phyloP scores from a whole-genome alignment of 92 coral and sea anemone species.

The Anthopleura xanthogrammica region DNA sequence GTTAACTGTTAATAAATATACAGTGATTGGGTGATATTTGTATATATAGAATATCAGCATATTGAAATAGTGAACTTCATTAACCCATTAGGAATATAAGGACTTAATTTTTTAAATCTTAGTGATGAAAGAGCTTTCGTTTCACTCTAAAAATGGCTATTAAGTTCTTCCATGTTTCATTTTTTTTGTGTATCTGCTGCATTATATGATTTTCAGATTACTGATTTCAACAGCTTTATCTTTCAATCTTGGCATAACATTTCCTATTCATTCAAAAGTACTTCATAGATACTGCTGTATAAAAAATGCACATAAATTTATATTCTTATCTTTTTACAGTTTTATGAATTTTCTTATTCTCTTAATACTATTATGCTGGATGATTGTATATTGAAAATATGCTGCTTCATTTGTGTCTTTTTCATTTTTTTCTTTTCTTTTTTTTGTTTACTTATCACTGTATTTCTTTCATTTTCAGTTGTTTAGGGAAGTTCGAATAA shows the following conservation, averaged over 20 bases:
- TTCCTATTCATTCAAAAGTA: no score
- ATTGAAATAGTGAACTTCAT: not conserved
- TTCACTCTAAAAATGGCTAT: not conserved
- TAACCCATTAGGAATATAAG: not conserved
- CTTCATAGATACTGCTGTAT: no score
- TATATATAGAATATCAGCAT: not conserved
- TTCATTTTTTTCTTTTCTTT: no score
- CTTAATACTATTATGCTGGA: no score
- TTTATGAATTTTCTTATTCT: no score
- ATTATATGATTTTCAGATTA: no score
- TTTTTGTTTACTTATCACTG: not conserved
- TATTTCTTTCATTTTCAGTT: slow-evolving; percentile 53
- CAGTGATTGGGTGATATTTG: not conserved
- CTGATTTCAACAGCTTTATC: no score
- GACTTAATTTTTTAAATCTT: not conserved
- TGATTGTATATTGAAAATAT: no score
- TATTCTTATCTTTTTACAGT: no score
- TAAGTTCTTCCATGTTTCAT: not conserved
- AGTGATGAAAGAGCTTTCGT: not conserved
- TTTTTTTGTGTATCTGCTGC: not conserved
- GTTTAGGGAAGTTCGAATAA: slow-evolving; percentile 97
- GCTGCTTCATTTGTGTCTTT: no score
- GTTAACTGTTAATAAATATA: not conserved
- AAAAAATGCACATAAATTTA: no score
- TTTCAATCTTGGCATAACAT: no score